Evolutionary conservation across 2,888 invertebrate species (phyloP), one percentile per base, ranked within the genome.

Genomic region (Saturnia japonica): DNA sequence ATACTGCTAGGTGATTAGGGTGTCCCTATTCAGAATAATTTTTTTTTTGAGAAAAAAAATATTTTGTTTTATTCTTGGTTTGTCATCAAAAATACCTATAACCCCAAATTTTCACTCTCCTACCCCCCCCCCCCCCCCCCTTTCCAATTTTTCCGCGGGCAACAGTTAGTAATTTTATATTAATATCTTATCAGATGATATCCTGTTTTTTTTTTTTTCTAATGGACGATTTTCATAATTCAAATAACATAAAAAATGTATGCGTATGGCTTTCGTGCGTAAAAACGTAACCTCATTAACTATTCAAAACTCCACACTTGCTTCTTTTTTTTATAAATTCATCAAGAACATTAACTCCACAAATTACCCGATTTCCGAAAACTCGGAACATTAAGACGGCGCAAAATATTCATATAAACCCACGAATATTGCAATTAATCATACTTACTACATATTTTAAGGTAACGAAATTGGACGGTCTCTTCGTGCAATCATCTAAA

Each of bases 401-500:
- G 68, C 47, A 72, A 68, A 43, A 71, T 67, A 71, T 60, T 72
- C 62, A 70, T 69, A 71, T 40, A 60, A 69, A 40, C 22, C 25
- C 40, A 66, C 42, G 66, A 68, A 67, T 71, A 72, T 67, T 28
- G 62, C 67, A 72, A 72, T 72, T 70, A 72, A 72, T 72, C 72
- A 70, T 72, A 70, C 70, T 70, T 70, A 70, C 47, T 42, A 68
- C 70, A 12, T 64, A n/a, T n/a, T n/a, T 68, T 64, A 72, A 64
- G 72, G 82, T 76, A 73, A 70, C 66, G 68, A 74, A 77, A 79
- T 76, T 76, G 76, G 75, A 76, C 73, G 73, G 64, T 64, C 34
- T 76, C 69, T 75, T 73, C 73, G 68, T 67, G 77, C 78, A 80
- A 78, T 77, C 78, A 79, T 77, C 72, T 79, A 77, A 77, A 78